These are phyloP conservation scores for Hydropsyche tenuis DNA, from an alignment of 1,140 invertebrate species.

Conservation along the genomic window DNA sequence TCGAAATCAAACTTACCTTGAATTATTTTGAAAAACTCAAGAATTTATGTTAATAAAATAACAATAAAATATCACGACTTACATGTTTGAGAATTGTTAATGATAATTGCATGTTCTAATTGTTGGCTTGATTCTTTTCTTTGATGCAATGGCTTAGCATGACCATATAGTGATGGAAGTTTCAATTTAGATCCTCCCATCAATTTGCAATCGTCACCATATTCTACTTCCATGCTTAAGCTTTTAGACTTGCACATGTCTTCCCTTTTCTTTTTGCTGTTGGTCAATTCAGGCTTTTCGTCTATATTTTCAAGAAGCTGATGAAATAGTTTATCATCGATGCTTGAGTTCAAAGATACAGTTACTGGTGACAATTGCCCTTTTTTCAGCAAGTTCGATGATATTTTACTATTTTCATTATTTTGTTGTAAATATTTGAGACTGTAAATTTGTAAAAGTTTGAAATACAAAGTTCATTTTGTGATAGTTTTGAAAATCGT, in stretches of 20 bases:
- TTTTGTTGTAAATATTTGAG: slow-evolving; percentile 58
- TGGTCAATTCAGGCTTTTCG: slow-evolving; percentile 39
- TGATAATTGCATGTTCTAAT: background rate
- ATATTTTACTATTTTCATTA: slow-evolving; percentile 35
- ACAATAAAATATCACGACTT: no score
- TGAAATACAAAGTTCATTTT: background rate
- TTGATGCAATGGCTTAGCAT: slow-evolving; percentile 58
- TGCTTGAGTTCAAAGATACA: slow-evolving; percentile 37
- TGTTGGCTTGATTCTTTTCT: slow-evolving; percentile 52
- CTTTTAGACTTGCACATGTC: slow-evolving; percentile 14
- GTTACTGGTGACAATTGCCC: slow-evolving; percentile 42
- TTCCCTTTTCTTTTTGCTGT: slow-evolving; percentile 28
- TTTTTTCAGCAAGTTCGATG: slow-evolving; percentile 26
- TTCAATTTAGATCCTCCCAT: slow-evolving; percentile 55
- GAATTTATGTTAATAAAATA: no score
- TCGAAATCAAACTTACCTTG: no score
- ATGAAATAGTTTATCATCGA: slow-evolving; percentile 41
- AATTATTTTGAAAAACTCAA: no score
- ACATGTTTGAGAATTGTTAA: no score
- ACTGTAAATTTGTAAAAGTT: slow-evolving; percentile 48
- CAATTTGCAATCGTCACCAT: slow-evolving; percentile 27
- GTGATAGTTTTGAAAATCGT: background rate
- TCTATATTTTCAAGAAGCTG: slow-evolving; percentile 45
- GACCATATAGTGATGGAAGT: slow-evolving; percentile 59
- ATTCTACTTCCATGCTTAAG: slow-evolving; percentile 31